Percentiles rank a stretch among this genome's conserved stretches.
Evolutionary conservation across 2,797 vertebrate species (phyloP).

Genomic region (Xerus rutilus): DNA sequence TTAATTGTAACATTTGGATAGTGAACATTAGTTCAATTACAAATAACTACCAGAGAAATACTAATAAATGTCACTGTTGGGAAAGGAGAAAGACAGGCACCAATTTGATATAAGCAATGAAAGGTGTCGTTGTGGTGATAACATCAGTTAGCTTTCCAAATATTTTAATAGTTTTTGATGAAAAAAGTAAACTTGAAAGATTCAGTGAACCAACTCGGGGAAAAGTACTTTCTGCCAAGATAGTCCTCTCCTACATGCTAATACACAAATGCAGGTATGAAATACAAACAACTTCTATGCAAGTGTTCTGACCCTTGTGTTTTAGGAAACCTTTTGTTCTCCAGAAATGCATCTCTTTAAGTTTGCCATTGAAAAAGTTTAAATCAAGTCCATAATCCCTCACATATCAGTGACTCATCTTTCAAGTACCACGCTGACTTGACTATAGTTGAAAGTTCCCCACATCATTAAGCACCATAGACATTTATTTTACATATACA

Average conservation of each 20-base stretch:
- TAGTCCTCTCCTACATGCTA: not conserved
- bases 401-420: not conserved
- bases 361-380: not conserved
- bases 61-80: constrained; percentile 82
- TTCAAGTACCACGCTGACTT: not conserved
- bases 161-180: constrained; percentile 69
- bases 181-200: constrained; percentile 58
- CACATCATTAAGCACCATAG: not conserved
- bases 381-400: not conserved
- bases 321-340: not conserved
- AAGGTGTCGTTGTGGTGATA: constrained; percentile 13
- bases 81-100: constrained; percentile 73
- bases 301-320: not conserved
- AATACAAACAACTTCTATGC: constrained; percentile 4
- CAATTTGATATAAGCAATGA: constrained; percentile 74
- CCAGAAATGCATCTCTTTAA: not conserved
- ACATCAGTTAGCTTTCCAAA: constrained; percentile 78
- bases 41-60: constrained; percentile 85
- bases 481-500: not conserved
- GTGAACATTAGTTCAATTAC: constrained; percentile 85
- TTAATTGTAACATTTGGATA: constrained; percentile 88
- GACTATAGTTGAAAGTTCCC: not conserved
- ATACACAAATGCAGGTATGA: not conserved
- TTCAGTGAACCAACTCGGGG: not conserved
- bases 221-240: not conserved